A percentile compares a stretch with the other conserved stretches of the same genome.
These are phyloP conservation scores for Euleptes europaea DNA, from an alignment of 2,113 vertebrate species.

Conservation along the genomic window DNA sequence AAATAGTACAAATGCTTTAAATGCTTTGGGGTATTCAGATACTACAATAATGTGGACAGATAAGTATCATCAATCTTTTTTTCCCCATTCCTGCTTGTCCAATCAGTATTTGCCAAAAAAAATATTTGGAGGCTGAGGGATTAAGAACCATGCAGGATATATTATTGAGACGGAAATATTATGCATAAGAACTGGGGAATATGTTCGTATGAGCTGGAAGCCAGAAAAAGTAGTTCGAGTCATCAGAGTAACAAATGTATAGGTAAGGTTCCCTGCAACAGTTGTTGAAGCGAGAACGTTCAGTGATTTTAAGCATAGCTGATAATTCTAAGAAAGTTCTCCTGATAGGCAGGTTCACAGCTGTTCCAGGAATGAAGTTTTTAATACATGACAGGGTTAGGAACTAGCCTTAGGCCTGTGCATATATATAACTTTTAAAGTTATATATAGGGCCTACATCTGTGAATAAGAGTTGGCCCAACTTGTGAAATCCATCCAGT, in stretches of 20 bases:
- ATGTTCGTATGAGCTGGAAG: neutral
- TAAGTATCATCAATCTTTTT: conserved; percentile 25
- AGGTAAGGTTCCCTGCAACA: neutral
- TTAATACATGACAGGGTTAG: neutral
- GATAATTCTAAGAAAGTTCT: neutral
- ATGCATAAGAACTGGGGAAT: neutral
- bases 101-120: neutral
- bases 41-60: conserved; percentile 28
- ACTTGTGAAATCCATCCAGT: neutral
- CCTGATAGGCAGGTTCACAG: neutral
- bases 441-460: neutral
- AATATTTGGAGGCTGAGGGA: neutral
- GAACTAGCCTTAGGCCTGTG: neutral
- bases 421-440: neutral
- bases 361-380: too few relatives aligned
- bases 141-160: neutral
- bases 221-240: neutral
- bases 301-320: neutral
- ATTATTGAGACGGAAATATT: neutral
- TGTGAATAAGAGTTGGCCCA: neutral
- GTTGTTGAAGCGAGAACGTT: neutral
- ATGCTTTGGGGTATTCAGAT: conserved; percentile 22
- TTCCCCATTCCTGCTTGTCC: conserved; percentile 4
- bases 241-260: neutral
- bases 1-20: conserved; percentile 32